Percentiles rank a stretch among this genome's conserved stretches.
phyloP scores from a whole-genome alignment of 2,888 invertebrate species.

The Polylopha cassiicola region DNA sequence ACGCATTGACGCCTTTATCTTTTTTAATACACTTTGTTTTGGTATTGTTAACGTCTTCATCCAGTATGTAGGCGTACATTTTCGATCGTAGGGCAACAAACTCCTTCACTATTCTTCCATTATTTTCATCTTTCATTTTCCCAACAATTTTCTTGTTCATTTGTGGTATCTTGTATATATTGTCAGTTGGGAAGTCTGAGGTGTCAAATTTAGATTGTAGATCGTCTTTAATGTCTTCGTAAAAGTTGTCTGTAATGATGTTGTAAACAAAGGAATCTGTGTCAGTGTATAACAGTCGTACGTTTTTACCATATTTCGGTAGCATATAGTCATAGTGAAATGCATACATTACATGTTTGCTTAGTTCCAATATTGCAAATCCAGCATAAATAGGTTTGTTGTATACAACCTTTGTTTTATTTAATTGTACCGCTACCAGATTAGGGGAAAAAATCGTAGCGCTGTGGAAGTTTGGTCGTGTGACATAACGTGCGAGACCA shows the following conservation, averaged over 20 bases:
- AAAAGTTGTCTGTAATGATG: too few species aligned
- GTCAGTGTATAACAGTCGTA: background rate
- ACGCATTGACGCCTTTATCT: constrained; percentile 15
- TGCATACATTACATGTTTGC: too few species aligned
- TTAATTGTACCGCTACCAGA: constrained; percentile 20
- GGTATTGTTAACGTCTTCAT: background rate
- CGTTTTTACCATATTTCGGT: background rate
- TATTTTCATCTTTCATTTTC: constrained; percentile 26
- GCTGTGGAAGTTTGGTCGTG: too few species aligned
- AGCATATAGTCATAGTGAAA: too few species aligned
- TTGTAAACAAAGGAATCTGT: too few species aligned
- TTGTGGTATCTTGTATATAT: constrained; percentile 8
- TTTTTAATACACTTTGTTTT: constrained; percentile 11
- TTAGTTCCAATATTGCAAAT: constrained; percentile 1
- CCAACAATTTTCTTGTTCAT: constrained; percentile 25
- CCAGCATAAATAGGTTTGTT: constrained; percentile 23
- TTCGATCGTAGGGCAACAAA: constrained; percentile 24
- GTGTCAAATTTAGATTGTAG: too few species aligned
- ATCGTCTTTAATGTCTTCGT: too few species aligned
- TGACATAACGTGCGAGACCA: constrained; percentile 9
- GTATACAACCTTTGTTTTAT: constrained; percentile 18
- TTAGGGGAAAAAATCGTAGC: constrained; percentile 23
- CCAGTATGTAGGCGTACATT: constrained; percentile 20
- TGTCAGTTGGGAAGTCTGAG: too few species aligned
- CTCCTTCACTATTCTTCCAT: constrained; percentile 22